Base-by-base conservation (phyloP, 92 coral and sea anemone genomes). In the Anthopleura xanthogrammica region DNA sequence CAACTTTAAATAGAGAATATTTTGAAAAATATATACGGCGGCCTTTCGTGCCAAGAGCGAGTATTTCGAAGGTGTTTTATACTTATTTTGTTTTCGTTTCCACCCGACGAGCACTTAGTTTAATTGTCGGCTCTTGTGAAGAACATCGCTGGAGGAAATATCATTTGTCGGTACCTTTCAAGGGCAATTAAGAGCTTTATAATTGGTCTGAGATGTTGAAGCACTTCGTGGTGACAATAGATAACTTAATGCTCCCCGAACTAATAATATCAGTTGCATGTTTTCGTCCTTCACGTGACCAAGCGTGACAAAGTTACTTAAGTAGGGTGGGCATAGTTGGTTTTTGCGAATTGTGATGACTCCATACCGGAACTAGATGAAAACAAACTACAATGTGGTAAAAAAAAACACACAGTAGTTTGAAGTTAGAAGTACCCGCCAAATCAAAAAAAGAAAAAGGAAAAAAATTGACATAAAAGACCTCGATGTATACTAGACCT, bases 131-230 rank as follows among this genome's bases (percentile, higher is more conserved):
- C 82, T 24, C 72, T 79, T 79, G 46, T 39, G 46, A 79, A 56
- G 72, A 77, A 55, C 58, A 46, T 50, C 41, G 82, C 72, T 79
- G 50, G 23, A 46, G 72, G 82, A 65, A 56, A 79, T 77, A 79
- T 79, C 65, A 14, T 56, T 43, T 65, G 82, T 79, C 82, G 82
- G 82, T 65, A 2, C 52, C 36, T 79, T 79, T 79, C 72, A 60
- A 79, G 72, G 72, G 55, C 82, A 79, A 79, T 79, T 79, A 79
- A 79, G 60, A 58, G 71, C 62, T 79, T 60, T 56, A 23, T 57
- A 79, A 79, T 79, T 79, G 72, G 82, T 56, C 43, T 24, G 82
- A 79, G 82, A 50, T 52, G 80, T 77, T 52, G 80, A 77, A 52
- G 80, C 42, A 68, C 74, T 68, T 68, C 29, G 74, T 68, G 42